phyloP scores from a whole-genome alignment of 2,113 vertebrate species.

The Silurus asotus region DNA sequence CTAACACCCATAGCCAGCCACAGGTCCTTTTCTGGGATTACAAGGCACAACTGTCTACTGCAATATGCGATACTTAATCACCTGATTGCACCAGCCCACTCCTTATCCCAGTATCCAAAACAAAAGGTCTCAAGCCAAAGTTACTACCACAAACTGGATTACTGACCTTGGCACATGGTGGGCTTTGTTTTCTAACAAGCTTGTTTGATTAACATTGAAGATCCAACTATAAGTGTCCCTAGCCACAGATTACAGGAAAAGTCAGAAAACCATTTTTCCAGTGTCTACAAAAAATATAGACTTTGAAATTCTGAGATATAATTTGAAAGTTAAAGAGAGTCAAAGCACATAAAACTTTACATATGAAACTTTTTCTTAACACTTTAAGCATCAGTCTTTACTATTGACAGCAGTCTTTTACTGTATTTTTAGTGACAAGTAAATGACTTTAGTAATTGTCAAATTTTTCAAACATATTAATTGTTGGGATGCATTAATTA shows the following conservation, averaged over 20 bases:
- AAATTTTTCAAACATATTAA: background rate
- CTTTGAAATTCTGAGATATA: no score
- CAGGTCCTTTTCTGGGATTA: background rate
- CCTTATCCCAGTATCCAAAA: background rate
- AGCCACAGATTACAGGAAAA: no score
- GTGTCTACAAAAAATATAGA: no score
- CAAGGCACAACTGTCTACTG: background rate
- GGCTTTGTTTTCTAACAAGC: no score
- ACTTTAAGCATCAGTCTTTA: no score
- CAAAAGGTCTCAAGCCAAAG: background rate
- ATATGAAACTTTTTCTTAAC: no score
- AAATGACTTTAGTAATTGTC: background rate
- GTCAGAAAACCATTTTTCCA: no score
- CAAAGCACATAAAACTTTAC: no score
- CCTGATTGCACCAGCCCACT: background rate
- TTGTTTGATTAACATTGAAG: no score
- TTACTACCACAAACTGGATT: background rate
- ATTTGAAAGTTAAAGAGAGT: no score
- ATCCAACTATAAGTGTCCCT: no score
- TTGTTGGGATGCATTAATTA: background rate
- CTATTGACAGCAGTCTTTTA: background rate
- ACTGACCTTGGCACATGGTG: no score
- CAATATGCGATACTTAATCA: background rate
- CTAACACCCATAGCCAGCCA: background rate
- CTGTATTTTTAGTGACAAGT: background rate